Percentiles rank a stretch among this genome's conserved stretches.
Evolutionary conservation across 2,888 invertebrate genomes (phyloP).

Genomic region (Harpalus rufipes): DNA sequence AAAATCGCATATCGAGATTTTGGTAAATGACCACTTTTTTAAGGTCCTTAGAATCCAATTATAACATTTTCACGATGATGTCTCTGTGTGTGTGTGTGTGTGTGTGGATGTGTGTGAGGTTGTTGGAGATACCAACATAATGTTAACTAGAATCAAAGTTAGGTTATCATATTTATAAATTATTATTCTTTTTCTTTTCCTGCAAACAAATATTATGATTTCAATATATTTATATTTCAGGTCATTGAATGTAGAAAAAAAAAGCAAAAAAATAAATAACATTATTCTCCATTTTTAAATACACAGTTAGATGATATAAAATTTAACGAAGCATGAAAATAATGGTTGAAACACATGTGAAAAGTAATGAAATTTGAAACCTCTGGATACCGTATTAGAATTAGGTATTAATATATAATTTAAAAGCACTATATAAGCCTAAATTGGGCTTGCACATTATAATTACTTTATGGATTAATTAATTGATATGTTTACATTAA

Average conservation of each 20-base stretch:
- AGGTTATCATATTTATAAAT: no score
- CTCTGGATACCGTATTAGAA: not conserved
- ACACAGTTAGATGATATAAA: conserved; percentile 13
- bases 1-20: no score
- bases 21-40: no score
- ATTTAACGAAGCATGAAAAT: conserved; percentile 24
- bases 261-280: not conserved
- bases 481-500: not conserved
- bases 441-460: not conserved
- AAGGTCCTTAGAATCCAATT: no score
- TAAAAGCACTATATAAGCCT: not conserved
- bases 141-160: no score
- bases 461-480: not conserved
- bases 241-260: not conserved
- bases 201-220: no score
- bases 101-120: no score
- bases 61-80: no score
- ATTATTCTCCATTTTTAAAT: not conserved
- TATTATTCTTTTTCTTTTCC: no score
- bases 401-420: conserved; percentile 14
- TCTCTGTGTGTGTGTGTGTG: no score
- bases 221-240: not conserved
- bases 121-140: no score
- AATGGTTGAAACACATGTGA: not conserved
- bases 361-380: conserved; percentile 10